Evolutionary conservation across 2,888 invertebrate species (phyloP).

Genomic region (Tanaodytes sp.): DNA sequence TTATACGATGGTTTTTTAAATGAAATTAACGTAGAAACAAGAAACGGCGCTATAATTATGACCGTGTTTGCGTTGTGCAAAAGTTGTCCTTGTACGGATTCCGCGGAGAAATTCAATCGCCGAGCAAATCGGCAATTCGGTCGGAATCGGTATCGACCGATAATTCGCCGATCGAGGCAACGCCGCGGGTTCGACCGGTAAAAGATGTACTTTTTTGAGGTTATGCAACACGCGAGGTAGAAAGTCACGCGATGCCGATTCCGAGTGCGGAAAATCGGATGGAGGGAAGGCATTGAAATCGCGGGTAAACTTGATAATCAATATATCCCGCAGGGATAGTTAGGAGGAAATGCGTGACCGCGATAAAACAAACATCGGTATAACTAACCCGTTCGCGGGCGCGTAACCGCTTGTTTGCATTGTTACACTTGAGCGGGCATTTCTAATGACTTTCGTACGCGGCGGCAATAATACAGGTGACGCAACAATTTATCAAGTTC

Average conservation of each 20-base stretch:
- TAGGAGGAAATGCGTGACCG: slow-evolving; percentile 15
- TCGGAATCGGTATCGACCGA: slow-evolving; percentile 8
- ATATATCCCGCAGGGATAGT: slow-evolving; percentile 10
- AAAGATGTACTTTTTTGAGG: slow-evolving; percentile 38
- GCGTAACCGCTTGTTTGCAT: slow-evolving; percentile 28
- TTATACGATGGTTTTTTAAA: too few relatives aligned
- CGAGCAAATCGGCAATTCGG: slow-evolving; percentile 13
- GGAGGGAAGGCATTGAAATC: slow-evolving; percentile 10
- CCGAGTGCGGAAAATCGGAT: slow-evolving; percentile 1
- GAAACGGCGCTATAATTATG: too few relatives aligned
- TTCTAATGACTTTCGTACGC: slow-evolving; percentile 29
- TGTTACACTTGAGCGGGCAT: slow-evolving; percentile 28
- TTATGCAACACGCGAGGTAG: slow-evolving; percentile 26
- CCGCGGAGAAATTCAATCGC: slow-evolving; percentile 18
- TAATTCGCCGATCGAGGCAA: slow-evolving; percentile 18
- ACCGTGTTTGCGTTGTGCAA: too few relatives aligned
- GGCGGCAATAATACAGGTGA: slow-evolving; percentile 26
- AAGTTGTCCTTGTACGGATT: too few relatives aligned
- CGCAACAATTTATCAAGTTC: slow-evolving; percentile 44
- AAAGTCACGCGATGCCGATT: slow-evolving; percentile 25
- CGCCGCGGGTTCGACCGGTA: slow-evolving; percentile 5
- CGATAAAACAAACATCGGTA: slow-evolving; percentile 18
- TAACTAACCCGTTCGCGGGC: slow-evolving; percentile 20
- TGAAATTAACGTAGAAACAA: too few relatives aligned
- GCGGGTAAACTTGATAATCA: slow-evolving; percentile 18